Percentiles rank a stretch among this genome's conserved stretches.
Evolutionary conservation across 2,797 vertebrate species (phyloP).

Genomic region (Odontamblyopus lacepedii): DNA sequence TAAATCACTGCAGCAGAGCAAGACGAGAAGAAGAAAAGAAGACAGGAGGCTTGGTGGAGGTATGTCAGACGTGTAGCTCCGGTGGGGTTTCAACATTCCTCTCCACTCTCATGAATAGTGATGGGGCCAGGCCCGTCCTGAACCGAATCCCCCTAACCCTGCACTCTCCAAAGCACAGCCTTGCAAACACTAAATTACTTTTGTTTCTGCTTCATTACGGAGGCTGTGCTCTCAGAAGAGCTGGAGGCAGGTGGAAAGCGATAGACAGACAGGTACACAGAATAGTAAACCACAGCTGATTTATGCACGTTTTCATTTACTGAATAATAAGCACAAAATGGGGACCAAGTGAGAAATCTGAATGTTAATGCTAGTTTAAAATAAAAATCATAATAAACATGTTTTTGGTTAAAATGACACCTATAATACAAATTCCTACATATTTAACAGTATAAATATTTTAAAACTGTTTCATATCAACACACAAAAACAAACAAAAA

Average conservation of each 20-base stretch:
- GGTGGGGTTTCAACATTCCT: slow-evolving; percentile 43
- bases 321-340: background rate
- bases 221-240: slow-evolving; percentile 23
- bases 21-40: slow-evolving; percentile 43
- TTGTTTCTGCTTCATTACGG: slow-evolving; percentile 22
- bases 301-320: background rate
- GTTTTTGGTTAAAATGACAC: background rate
- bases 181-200: slow-evolving; percentile 38
- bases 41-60: slow-evolving; percentile 44
- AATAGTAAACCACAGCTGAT: background rate
- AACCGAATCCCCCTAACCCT: slow-evolving; percentile 47
- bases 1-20: slow-evolving; percentile 61
- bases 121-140: slow-evolving; percentile 51
- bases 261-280: slow-evolving; percentile 1
- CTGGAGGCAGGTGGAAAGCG: background rate
- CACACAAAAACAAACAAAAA: background rate
- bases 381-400: background rate
- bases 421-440: background rate
- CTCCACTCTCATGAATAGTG: slow-evolving; percentile 66
- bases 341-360: background rate
- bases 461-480: background rate
- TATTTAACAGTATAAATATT: background rate
- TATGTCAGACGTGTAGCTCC: slow-evolving; percentile 55
- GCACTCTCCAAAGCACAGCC: slow-evolving; percentile 33
- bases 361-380: background rate